Percentiles rank a stretch among this genome's conserved stretches.
Evolutionary conservation across 2,113 vertebrate genomes (phyloP).

Genomic region (Pomatorhinus ruficollis): DNA sequence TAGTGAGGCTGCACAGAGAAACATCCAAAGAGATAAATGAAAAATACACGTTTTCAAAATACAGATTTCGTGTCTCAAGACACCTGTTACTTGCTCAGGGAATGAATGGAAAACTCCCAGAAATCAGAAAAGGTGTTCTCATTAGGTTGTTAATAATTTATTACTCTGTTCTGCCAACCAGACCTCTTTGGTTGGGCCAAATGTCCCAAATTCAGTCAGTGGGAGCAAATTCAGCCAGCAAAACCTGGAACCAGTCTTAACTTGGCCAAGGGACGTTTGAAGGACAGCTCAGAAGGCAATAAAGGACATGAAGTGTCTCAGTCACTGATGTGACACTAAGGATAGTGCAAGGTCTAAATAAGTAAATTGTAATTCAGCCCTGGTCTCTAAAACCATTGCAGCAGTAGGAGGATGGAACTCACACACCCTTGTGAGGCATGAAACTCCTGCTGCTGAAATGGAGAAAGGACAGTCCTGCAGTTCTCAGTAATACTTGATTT

Average conservation of each 20-base stretch:
- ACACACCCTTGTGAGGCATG: background rate
- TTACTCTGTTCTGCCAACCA: background rate
- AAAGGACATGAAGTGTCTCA: background rate
- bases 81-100: conserved; percentile 15
- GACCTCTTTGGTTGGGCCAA: background rate
- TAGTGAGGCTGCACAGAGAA: conserved; percentile 39
- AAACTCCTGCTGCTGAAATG: background rate
- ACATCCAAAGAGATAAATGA: conserved; percentile 35
- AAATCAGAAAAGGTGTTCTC: conserved; percentile 1
- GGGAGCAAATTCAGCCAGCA: background rate
- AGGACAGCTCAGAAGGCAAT: background rate
- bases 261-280: background rate
- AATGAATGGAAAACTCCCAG: conserved; percentile 47
- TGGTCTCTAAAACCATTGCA: background rate
- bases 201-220: background rate
- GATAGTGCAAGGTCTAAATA: background rate
- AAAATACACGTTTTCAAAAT: conserved; percentile 47
- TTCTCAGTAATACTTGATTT: background rate
- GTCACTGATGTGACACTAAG: background rate
- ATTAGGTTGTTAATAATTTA: conserved; percentile 15
- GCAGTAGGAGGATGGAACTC: background rate
- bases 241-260: background rate
- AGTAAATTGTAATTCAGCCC: background rate
- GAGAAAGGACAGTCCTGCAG: background rate
- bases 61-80: conserved; percentile 37